Conservation (phyloP, 2,888 invertebrate species). For the Acleris holmiana region DNA sequence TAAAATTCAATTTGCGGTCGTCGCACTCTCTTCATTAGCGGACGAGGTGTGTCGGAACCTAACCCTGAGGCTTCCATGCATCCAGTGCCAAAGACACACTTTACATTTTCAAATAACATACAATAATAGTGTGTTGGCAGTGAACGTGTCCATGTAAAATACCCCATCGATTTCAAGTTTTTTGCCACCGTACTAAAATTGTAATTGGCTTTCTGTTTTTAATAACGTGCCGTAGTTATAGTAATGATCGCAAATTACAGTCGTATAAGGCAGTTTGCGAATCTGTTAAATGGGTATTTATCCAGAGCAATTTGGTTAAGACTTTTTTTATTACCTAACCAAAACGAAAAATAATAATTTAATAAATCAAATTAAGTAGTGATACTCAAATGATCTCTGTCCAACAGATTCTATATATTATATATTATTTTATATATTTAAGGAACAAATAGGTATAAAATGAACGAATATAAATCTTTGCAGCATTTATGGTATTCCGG, state of each 20-base stretch:
- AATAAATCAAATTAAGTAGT: too few species aligned
- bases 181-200: conserved; percentile 22
- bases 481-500: too few species aligned
- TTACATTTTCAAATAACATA: too few species aligned
- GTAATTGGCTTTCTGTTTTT: conserved; percentile 20
- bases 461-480: too few species aligned
- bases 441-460: too few species aligned
- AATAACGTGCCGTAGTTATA: conserved; percentile 12
- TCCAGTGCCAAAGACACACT: not conserved
- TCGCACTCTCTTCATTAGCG: conserved; percentile 20
- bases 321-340: too few species aligned
- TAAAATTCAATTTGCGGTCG: conserved; percentile 22
- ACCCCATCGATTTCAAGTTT: conserved; percentile 17
- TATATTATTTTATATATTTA: too few species aligned
- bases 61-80: conserved; percentile 8
- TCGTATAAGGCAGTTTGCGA: conserved; percentile 10
- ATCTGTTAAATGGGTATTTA: conserved; percentile 9
- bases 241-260: conserved; percentile 20
- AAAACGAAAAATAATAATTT: too few species aligned
- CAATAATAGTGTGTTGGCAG: too few species aligned
- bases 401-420: too few species aligned
- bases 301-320: too few species aligned
- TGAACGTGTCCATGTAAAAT: conserved; percentile 14
- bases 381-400: too few species aligned
- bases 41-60: conserved; percentile 38